These are phyloP conservation scores for Heliocidaris tuberculata DNA, from an alignment of 35 echinoderm and acorn worm species.

Conservation along the genomic window DNA sequence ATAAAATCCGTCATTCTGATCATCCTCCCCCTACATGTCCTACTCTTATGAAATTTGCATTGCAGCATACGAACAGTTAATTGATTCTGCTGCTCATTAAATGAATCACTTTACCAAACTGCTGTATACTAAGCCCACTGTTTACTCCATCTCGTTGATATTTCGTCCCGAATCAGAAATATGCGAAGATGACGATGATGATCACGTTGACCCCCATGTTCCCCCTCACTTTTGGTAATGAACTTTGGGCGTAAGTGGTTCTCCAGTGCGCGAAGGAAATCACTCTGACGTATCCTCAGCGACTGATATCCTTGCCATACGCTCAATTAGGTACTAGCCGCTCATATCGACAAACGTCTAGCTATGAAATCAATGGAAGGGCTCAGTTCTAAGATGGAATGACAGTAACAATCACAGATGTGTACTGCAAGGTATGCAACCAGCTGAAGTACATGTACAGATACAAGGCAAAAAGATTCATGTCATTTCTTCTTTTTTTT, in stretches of 20 bases:
- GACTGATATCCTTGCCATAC: slow-evolving; percentile 25
- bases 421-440: background rate
- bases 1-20: background rate
- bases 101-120: background rate
- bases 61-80: background rate
- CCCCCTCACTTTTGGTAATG: background rate
- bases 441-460: background rate
- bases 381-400: background rate
- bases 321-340: slow-evolving; percentile 28
- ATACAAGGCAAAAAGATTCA: background rate
- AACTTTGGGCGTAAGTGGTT: background rate
- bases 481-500: background rate
- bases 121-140: background rate
- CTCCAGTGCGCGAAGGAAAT: background rate
- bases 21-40: background rate
- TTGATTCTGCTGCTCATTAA: background rate
- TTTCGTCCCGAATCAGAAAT: background rate
- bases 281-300: slow-evolving; percentile 1
- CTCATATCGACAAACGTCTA: slow-evolving; percentile 14
- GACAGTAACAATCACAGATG: background rate
- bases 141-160: background rate
- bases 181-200: slow-evolving; percentile 9
- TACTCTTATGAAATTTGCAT: background rate
- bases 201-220: background rate
- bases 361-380: background rate